Base-by-base conservation (phyloP, 2,797 vertebrate species). In the Molossus alvarezi region DNA sequence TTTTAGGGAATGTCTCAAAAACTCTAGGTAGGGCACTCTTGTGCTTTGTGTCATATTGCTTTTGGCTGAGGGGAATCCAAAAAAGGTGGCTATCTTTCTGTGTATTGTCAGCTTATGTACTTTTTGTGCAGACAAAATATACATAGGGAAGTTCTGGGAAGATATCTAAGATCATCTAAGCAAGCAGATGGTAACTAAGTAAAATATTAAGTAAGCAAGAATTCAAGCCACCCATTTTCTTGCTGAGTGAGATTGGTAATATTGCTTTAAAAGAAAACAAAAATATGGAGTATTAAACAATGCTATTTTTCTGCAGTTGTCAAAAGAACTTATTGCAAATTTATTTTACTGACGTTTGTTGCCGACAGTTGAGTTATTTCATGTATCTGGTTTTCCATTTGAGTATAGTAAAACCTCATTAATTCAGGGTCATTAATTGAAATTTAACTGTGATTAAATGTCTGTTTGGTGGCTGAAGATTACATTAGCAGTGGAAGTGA, bases 311-410 rank as follows among this genome's bases (percentile, higher is more conserved):
- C 60, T 89, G n/a, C 73, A 37, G 11, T 80, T 76, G 37, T 73
- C 27, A 95, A 72, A 97, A 94, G 83, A 88, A 33, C 73, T 94
- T 37, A 69, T 72, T 86, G 58, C 45, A 18, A 84, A 62, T 95
- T 88, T 89, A 64, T 92, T 96, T 97, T 80, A 76, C 29, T 92
- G 27, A 65, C 57, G 13, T 95, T 41, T 75, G 85, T 90, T 94
- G 29, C 6, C 23, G 2, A 72, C 76, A 53, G 25, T 76, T 0
- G 77, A 92, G 21, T 69, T 3, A 0, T 79, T 86, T 62, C 27
- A 55, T 88, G 14, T 94, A 81, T 85, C 27, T 51, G 92, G 14
- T 62, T 90, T 92, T 90, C 45, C 13, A 20, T 86, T 83, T 87
- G 45, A 86, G 79, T 73, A 23, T n/a, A 90, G 48, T 77, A 65